Evolutionary conservation across 2,113 vertebrate species (phyloP).

Genomic region (Progne subis): DNA sequence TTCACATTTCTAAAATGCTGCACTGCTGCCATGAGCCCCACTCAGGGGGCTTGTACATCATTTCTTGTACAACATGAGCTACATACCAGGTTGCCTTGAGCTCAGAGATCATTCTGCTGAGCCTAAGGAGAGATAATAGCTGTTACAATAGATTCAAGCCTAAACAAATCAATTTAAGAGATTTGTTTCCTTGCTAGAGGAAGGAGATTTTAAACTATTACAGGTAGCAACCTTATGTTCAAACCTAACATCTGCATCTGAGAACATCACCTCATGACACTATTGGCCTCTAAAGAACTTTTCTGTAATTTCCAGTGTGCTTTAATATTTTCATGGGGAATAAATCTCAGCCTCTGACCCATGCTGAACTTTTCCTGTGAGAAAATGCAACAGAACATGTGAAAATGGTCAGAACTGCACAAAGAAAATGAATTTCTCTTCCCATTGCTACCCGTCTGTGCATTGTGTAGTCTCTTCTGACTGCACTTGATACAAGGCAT

Average conservation of each 20-base stretch:
- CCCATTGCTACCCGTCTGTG: background rate
- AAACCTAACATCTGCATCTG: background rate
- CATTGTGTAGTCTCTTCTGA: background rate
- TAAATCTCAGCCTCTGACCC: background rate
- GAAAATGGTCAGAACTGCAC: background rate
- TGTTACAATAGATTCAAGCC: background rate
- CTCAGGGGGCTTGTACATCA: background rate
- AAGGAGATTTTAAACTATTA: background rate
- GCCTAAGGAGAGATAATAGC: background rate
- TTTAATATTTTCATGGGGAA: background rate
- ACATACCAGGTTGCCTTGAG: background rate
- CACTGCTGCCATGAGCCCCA: background rate
- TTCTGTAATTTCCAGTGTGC: background rate
- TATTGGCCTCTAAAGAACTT: background rate
- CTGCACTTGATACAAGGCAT: background rate
- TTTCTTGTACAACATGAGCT: background rate
- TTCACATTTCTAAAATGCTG: background rate
- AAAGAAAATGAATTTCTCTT: background rate
- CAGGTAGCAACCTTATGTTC: background rate
- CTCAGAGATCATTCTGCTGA: background rate
- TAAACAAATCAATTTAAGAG: background rate
- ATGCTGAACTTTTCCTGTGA: background rate
- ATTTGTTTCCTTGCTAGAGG: background rate
- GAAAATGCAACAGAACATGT: background rate
- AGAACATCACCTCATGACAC: background rate